Base-by-base conservation (phyloP, 2,113 vertebrate genomes). In the Hippopotamus amphibius region DNA sequence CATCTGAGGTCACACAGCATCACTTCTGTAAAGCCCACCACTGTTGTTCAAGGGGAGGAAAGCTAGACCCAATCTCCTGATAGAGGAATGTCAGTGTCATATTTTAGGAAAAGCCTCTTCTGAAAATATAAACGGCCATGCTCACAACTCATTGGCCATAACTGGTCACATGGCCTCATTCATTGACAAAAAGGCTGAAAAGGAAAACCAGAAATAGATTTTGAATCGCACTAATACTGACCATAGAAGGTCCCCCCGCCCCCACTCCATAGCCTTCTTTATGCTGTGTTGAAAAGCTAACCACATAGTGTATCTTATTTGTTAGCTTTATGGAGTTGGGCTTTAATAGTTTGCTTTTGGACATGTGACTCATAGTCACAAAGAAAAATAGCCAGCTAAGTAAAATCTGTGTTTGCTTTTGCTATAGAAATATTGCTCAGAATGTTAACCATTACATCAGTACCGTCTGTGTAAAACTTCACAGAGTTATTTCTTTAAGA, bases 401-500 rank as follows among this genome's bases (percentile, higher is more conserved):
- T 59, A 66, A 79, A 21, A 13, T 59, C 37, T 17, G 16, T 53
- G 84, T 74, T 66, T 95, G 30, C 16, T 12, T 94, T 83, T 84
- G 28, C 69, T 69, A 3, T 41, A 93, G 88, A 97, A 88, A 96
- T 50, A 59, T 28, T 41, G 4, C 66, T 9, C 57, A 72, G 85
- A 94, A 72, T 48, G 17, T 74, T 81, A 93, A 57, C 43, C n/a
- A 22, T 93, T 71, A 43, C 21, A 81, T 93, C 71, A 79, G 9
- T 61, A 65, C 5, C n/a, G n/a, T 88, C 81, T 57, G 21, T 77
- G 61, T 63, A 77, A 97, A 95, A 93, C 12, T 65, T 71, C 74
- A 84, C 79, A n/a, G 74, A 93, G 30, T 92, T 84, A 61, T 92
- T 81, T 85, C 14, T 87, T 92, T 83, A 57, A 90, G 41, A 93